Base-by-base conservation (phyloP, 2,888 invertebrate species). In the Tineola bisselliella region DNA sequence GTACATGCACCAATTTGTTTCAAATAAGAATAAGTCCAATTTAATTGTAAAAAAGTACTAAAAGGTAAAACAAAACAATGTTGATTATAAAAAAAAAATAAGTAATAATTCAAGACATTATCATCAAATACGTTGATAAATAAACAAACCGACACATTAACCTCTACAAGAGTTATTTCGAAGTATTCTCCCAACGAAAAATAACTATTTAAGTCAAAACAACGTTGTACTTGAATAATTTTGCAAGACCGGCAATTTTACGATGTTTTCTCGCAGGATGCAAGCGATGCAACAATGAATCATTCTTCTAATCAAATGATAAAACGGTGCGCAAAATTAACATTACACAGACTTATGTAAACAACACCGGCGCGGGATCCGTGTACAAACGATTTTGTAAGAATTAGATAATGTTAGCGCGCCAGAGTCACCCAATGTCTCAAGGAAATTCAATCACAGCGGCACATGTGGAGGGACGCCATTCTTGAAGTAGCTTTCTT, bases 391-490 rank as follows among this genome's bases (percentile, higher is more conserved):
- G 15, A n/a, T n/a, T 48, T 48, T 10, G 12, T 17, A 48, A 15
- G 48, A 48, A 48, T 17, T n/a, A 17, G 15, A 48, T 17, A 48
- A 15, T 17, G 8, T 15, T 15, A 48, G 8, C 8, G 10, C 3
- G 48, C 48, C 15, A 17, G 15, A 48, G 10, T 48, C 48, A 48
- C 10, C 48, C 48, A 13, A 17, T 48, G 15, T 48, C 3, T 8
- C 15, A 48, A 54, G 25, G n/a, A 54, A 54, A 54, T 54, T 25
- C 18, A 54, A 25, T 54, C 8, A n/a, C 25, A 54, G 54, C 87
- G 82, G 86, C 88, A 89, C 91, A 91, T 91, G 91, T 91, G 91
- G 90, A 80, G 87, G 88, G 91, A 91, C 91, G 91, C 91, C 91
- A 91, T 91, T 91, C 90, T 89, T 88, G 88, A 88, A 88, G 87